phyloP scores from a whole-genome alignment of 2,113 vertebrate genomes.

The Elachura formosa region DNA sequence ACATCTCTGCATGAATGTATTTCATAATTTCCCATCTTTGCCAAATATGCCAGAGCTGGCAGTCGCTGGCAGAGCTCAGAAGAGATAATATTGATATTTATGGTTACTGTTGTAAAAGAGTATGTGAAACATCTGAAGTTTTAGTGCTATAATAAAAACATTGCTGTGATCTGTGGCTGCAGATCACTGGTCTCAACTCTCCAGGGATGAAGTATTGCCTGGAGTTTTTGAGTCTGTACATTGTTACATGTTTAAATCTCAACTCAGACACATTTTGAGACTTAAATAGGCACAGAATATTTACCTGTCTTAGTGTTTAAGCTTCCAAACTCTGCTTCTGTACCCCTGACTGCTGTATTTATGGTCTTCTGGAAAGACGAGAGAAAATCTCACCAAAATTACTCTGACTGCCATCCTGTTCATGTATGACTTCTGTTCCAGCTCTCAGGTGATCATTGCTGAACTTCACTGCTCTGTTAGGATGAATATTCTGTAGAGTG shows the following conservation, averaged over 20 bases:
- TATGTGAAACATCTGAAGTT: not conserved
- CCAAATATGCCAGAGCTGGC: not conserved
- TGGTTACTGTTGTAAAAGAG: not conserved
- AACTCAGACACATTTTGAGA: not conserved
- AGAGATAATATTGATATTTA: not conserved
- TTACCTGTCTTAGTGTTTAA: not conserved
- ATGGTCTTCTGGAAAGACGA: not conserved
- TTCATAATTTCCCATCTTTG: not conserved
- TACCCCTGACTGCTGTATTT: not conserved
- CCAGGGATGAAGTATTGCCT: not conserved
- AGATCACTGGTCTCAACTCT: not conserved
- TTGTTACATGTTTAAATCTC: not conserved
- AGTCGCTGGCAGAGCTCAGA: not conserved
- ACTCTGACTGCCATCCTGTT: slow-evolving; percentile 45
- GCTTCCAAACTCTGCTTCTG: not conserved
- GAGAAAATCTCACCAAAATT: slow-evolving; percentile 59
- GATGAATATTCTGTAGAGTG: slow-evolving; percentile 55
- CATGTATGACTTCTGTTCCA: slow-evolving; percentile 47
- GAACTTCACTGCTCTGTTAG: slow-evolving; percentile 51
- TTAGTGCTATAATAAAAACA: not conserved
- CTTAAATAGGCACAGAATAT: not conserved
- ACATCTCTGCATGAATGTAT: not conserved
- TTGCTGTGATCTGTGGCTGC: not conserved
- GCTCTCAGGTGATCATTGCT: slow-evolving; percentile 49
- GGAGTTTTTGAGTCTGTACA: not conserved